phyloP scores from a whole-genome alignment of 2,797 vertebrate species.

The Anguilla pacifica region DNA sequence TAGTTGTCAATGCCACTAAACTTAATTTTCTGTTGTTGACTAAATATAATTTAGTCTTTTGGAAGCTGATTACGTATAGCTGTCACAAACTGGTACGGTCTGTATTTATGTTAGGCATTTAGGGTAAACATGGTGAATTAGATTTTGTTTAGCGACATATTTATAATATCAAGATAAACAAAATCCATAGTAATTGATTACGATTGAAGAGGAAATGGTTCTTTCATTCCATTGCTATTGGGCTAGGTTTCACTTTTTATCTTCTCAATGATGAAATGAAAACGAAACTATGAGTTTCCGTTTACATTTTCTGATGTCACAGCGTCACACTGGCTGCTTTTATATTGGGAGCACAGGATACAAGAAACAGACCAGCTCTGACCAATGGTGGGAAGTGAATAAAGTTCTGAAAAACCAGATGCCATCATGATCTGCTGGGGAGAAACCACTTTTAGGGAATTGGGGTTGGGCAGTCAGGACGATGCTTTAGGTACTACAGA shows the following conservation, averaged over 20 bases:
- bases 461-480: background rate
- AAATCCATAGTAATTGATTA: no score
- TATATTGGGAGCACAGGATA: background rate
- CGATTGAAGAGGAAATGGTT: background rate
- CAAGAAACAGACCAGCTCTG: background rate
- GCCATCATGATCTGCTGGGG: conserved; percentile 48
- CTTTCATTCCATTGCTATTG: conserved; percentile 1
- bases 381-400: background rate
- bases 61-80: background rate
- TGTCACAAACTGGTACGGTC: background rate
- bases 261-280: background rate
- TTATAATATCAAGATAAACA: no score
- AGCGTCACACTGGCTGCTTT: background rate
- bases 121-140: background rate
- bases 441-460: conserved; percentile 43
- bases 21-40: background rate
- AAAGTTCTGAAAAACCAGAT: background rate
- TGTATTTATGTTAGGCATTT: background rate
- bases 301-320: background rate
- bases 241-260: conserved; percentile 17
- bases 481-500: background rate
- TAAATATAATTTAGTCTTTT: background rate
- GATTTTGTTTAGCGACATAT: background rate
- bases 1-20: background rate
- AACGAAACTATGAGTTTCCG: background rate